These are phyloP conservation scores for Prochilodus magdalenae DNA, from an alignment of 2,113 vertebrate genomes.

Conservation along the genomic window DNA sequence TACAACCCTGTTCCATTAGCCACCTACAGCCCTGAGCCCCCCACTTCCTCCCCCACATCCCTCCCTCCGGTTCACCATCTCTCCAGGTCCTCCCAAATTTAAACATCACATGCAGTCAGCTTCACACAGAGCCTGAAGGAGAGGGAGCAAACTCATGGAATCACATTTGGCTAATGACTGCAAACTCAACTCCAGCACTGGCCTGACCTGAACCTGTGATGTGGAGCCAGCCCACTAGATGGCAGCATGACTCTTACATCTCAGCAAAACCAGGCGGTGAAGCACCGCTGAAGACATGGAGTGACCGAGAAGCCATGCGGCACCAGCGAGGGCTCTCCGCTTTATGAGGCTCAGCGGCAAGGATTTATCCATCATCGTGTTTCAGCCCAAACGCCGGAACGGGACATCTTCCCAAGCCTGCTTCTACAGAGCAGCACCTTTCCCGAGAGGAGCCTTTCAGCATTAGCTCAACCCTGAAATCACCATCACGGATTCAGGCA, in stretches of 20 bases:
- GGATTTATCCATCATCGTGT: neutral
- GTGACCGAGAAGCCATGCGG: neutral
- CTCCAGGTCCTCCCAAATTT: conserved; percentile 25
- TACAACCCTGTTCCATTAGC: conserved; percentile 44
- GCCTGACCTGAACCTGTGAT: neutral
- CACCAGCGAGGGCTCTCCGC: neutral
- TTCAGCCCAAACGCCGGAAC: no score
- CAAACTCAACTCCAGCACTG: neutral
- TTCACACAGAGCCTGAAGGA: neutral
- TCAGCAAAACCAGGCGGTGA: neutral
- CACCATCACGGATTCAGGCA: neutral
- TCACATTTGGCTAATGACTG: neutral
- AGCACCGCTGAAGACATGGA: neutral
- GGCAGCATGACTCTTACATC: conserved; percentile 41
- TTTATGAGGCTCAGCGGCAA: neutral
- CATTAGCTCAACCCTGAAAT: neutral
- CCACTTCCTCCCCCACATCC: conserved; percentile 51
- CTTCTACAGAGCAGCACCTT: neutral
- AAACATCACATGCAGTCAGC: neutral
- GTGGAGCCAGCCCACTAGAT: conserved; percentile 37
- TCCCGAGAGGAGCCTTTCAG: neutral
- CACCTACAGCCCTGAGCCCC: conserved; percentile 48
- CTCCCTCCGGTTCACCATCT: neutral
- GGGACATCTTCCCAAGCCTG: neutral
- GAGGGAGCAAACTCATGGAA: neutral